Conservation (phyloP, 2,797 vertebrate genomes). For the Mormyrus hasselquistii region DNA sequence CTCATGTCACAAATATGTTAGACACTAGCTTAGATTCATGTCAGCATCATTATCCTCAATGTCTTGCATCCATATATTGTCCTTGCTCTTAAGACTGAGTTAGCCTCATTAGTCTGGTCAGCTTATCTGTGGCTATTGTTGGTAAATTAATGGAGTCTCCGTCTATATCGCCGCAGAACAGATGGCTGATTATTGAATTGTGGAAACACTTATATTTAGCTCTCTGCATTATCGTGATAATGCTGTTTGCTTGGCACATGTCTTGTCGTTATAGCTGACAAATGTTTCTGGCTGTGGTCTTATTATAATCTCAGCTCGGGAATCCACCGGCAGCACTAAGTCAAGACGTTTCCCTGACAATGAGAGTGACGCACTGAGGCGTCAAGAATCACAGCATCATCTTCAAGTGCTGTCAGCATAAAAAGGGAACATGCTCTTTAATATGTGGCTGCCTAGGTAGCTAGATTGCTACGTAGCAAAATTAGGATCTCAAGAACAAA, state of each 20-base stretch:
- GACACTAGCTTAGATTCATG: background rate
- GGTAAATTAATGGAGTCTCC: background rate
- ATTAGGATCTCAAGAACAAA: conserved; percentile 4
- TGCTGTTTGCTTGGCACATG: conserved; percentile 8
- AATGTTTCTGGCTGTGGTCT: conserved; percentile 3
- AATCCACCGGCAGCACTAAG: background rate
- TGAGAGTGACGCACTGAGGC: background rate
- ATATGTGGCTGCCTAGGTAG: background rate
- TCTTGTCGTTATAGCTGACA: conserved; percentile 2
- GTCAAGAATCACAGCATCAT: background rate
- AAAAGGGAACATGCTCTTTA: background rate
- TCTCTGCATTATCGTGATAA: background rate
- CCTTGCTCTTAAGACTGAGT: background rate
- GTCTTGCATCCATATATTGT: background rate
- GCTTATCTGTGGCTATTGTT: background rate
- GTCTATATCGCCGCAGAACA: background rate
- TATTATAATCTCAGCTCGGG: conserved; percentile 11
- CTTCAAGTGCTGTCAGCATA: background rate
- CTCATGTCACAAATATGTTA: background rate
- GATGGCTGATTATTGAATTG: conserved; percentile 9
- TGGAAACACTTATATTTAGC: background rate
- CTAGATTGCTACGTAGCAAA: background rate
- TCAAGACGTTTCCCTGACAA: conserved; percentile 2
- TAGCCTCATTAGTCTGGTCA: background rate
- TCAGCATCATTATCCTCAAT: background rate